Percentiles rank a stretch among this genome's conserved stretches.
These are phyloP conservation scores for Portevinia maculata DNA, from an alignment of 2,888 invertebrate genomes.

Conservation along the genomic window DNA sequence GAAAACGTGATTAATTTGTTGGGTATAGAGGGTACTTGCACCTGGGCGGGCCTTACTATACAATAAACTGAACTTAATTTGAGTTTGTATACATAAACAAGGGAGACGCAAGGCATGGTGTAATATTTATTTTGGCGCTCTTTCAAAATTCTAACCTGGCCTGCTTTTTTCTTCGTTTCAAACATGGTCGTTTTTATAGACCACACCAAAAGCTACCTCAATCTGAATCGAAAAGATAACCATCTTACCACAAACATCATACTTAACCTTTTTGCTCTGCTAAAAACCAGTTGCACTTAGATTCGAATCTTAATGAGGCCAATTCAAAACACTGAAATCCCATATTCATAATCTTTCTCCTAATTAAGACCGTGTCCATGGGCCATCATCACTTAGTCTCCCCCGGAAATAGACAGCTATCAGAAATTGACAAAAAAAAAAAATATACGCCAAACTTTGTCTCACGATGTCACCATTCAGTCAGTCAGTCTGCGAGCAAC, in stretches of 20 bases:
- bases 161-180: no score
- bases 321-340: conserved; percentile 62
- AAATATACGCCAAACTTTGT: neutral
- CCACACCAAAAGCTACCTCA: neutral
- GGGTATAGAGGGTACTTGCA: no score
- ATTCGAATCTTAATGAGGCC: conserved; percentile 47
- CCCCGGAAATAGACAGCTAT: conserved; percentile 51
- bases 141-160: no score
- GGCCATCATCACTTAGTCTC: conserved; percentile 20
- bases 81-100: no score
- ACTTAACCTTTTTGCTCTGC: neutral
- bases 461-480: conserved; percentile 67
- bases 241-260: neutral
- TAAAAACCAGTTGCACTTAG: conserved; percentile 58
- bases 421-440: conserved; percentile 36
- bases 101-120: no score
- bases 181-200: no score
- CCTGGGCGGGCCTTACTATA: no score
- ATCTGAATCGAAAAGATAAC: no score
- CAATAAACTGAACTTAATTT: no score
- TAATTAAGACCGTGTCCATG: conserved; percentile 56
- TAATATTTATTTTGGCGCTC: no score
- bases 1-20: conserved; percentile 72
- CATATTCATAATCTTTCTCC: conserved; percentile 45
- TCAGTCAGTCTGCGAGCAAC: conserved; percentile 34